These are phyloP conservation scores for Ennomos erosarius DNA, from an alignment of 2,888 invertebrate species.

Conservation along the genomic window DNA sequence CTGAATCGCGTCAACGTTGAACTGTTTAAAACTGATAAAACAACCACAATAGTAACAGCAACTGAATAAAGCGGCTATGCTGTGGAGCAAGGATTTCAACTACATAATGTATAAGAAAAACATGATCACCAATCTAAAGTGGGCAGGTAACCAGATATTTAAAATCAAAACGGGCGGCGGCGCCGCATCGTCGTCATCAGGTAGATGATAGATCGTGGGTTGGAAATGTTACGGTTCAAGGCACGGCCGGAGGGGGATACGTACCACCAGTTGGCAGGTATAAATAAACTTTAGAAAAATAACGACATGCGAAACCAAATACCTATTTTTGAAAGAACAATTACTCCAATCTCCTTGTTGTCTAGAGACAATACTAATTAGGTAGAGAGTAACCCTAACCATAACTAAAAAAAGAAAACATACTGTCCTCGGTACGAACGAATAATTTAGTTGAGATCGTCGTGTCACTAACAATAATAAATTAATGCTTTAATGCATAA, in stretches of 20 bases:
- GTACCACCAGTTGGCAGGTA: constrained; percentile 13
- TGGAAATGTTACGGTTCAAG: constrained; percentile 7
- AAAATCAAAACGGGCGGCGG: constrained; percentile 10
- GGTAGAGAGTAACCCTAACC: too few species aligned
- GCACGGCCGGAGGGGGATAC: constrained; percentile 12
- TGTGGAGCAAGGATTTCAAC: neutral
- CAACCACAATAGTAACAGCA: constrained; percentile 21
- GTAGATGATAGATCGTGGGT: constrained; percentile 13
- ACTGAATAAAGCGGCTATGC: neutral
- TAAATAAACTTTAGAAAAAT: constrained; percentile 19
- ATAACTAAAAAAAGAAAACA: too few species aligned
- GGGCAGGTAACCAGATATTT: constrained; percentile 34
- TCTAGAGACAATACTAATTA: too few species aligned
- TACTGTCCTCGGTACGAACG: too few species aligned
- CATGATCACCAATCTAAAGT: constrained; percentile 20
- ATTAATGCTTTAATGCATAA: too few species aligned
- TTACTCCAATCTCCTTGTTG: too few species aligned
- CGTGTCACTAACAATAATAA: too few species aligned
- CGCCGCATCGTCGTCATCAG: constrained; percentile 8
- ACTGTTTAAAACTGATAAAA: constrained; percentile 16
- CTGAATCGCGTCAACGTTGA: constrained; percentile 28
- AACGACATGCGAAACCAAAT: constrained; percentile 3
- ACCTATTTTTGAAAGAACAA: too few species aligned
- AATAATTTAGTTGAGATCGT: too few species aligned
- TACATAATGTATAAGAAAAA: constrained; percentile 7